These are phyloP conservation scores for Coelopa pilipes DNA, from an alignment of 2,888 invertebrate genomes.

Conservation along the genomic window DNA sequence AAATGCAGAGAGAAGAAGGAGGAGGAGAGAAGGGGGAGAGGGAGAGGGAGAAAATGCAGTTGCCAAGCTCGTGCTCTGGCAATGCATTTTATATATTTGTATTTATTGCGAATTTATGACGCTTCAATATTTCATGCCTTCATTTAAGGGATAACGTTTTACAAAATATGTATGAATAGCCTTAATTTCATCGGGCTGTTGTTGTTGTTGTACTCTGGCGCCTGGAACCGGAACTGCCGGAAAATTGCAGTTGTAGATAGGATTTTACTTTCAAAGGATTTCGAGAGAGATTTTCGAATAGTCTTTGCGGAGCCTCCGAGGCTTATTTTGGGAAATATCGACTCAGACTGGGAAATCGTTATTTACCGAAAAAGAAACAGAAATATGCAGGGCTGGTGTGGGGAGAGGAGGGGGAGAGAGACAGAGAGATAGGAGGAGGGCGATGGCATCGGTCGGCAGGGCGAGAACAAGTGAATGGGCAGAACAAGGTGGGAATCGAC, in stretches of 20 bases:
- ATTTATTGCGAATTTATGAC: conserved; percentile 17
- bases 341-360: no score
- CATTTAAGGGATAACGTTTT: conserved; percentile 1
- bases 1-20: not conserved
- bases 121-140: conserved; percentile 25
- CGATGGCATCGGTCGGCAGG: no score
- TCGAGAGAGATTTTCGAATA: not conserved
- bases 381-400: no score
- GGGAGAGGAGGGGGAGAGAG: no score
- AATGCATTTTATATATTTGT: conserved; percentile 26
- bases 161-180: conserved; percentile 30
- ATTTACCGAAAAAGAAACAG: no score
- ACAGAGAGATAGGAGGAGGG: no score
- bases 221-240: not conserved
- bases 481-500: no score
- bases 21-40: not conserved
- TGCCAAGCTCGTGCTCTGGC: not conserved
- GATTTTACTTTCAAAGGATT: no score
- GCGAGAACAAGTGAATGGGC: no score
- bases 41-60: no score
- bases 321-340: no score
- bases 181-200: conserved; percentile 3
- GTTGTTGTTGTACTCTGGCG: not conserved
- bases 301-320: not conserved
- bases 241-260: not conserved